These are phyloP conservation scores for Ephydatia muelleri DNA, from an alignment of 37 sponge, comb jelly and placozoan species.

Conservation along the genomic window DNA sequence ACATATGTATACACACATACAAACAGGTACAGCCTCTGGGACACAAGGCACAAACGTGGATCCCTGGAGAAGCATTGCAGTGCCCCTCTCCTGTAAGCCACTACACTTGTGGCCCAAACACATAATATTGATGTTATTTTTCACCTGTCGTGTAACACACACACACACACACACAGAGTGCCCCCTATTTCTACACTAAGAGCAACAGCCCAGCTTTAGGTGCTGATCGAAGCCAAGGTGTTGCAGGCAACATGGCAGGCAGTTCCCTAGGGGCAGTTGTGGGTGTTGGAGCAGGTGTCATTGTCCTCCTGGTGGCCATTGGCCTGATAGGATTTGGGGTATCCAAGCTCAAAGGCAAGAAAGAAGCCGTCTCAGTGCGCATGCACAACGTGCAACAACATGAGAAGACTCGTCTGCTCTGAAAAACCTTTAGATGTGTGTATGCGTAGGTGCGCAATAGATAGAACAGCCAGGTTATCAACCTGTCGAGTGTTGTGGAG, in stretches of 20 bases:
- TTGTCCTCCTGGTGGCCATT: not conserved
- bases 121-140: too few species aligned
- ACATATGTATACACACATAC: not conserved
- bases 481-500: too few species aligned
- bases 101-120: too few species aligned
- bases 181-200: constrained; percentile 49
- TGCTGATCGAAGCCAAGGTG: not conserved
- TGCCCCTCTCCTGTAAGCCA: constrained; percentile 28
- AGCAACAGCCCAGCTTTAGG: constrained; percentile 26
- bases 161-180: not conserved
- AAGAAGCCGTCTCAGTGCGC: not conserved
- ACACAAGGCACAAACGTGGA: constrained; percentile 17
- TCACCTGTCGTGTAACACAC: not conserved
- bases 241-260: not conserved
- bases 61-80: not conserved
- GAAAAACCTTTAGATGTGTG: not conserved
- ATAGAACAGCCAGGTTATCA: too few species aligned
- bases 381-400: not conserved
- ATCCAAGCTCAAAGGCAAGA: not conserved
- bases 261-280: not conserved
- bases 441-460: not conserved
- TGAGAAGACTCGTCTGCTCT: not conserved
- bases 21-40: constrained; percentile 58
- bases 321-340: not conserved
- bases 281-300: not conserved